A percentile compares a stretch with the other conserved stretches of the same genome.
These are phyloP conservation scores for Meloidogyne exigua DNA, from an alignment of 1,140 invertebrate species.

Conservation along the genomic window DNA sequence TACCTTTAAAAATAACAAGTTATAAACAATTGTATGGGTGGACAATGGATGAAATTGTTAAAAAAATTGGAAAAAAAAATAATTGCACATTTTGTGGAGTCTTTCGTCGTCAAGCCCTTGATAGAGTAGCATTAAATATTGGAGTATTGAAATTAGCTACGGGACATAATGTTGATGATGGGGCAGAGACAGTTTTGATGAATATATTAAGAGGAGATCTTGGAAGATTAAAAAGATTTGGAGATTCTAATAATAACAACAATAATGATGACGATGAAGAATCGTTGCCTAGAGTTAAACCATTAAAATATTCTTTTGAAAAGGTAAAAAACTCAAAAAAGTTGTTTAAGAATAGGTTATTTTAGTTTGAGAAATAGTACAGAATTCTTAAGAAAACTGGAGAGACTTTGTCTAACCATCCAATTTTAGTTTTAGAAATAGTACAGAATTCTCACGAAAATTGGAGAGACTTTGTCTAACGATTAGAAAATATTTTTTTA, in stretches of 20 bases:
- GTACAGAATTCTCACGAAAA: too few species aligned
- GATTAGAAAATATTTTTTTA: not conserved
- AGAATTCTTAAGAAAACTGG: too few species aligned
- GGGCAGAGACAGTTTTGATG: constrained; percentile 82
- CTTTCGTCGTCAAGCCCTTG: constrained; percentile 74
- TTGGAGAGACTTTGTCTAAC: too few species aligned
- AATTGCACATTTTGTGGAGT: constrained; percentile 75
- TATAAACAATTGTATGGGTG: constrained; percentile 94
- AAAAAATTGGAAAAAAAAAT: constrained; percentile 88
- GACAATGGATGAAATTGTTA: constrained; percentile 99
- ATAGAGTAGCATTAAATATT: constrained; percentile 72
- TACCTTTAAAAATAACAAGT: constrained; percentile 91
- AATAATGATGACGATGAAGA: constrained; percentile 73
- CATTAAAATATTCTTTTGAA: constrained; percentile 96
- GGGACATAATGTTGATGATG: constrained; percentile 96
- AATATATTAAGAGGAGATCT: constrained; percentile 86
- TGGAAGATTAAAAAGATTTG: constrained; percentile 82
- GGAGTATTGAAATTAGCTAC: constrained; percentile 90
- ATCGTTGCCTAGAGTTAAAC: constrained; percentile 81
- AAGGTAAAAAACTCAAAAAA: constrained; percentile 67
- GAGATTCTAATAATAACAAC: constrained; percentile 68
- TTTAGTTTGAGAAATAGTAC: too few species aligned
- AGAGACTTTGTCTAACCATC: too few species aligned
- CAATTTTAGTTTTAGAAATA: not conserved
- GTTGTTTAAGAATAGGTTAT: too few species aligned